Evolutionary conservation across 2,888 invertebrate genomes (phyloP).

Genomic region (Rugalucina vietnamica): DNA sequence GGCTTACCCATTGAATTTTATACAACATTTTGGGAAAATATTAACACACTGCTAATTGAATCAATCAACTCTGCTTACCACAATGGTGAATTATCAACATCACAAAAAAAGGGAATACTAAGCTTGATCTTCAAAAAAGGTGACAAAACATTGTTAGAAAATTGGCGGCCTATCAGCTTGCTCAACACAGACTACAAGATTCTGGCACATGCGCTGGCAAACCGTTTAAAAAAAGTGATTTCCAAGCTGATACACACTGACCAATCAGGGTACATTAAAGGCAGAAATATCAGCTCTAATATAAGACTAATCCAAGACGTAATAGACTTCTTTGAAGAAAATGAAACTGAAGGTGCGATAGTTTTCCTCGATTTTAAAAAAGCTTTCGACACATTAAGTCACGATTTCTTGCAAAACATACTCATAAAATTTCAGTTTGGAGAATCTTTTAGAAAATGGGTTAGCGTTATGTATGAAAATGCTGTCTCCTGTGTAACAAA

Average conservation of each 20-base stretch:
- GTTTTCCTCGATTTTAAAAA: constrained; percentile 22
- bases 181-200: constrained; percentile 26
- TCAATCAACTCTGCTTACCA: constrained; percentile 25
- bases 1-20: constrained; percentile 40
- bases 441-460: constrained; percentile 7
- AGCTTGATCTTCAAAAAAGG: background rate
- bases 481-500: background rate
- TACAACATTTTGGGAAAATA: constrained; percentile 23
- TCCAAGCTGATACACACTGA: background rate
- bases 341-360: constrained; percentile 10
- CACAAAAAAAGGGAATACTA: constrained; percentile 30
- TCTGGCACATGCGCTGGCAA: constrained; percentile 3
- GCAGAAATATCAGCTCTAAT: constrained; percentile 20
- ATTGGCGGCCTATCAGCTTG: constrained; percentile 27
- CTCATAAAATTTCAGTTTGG: constrained; percentile 19
- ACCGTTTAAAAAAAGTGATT: constrained; percentile 14
- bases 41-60: background rate
- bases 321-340: constrained; percentile 11
- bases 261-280: constrained; percentile 26
- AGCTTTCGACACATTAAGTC: constrained; percentile 23
- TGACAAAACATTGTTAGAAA: background rate
- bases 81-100: constrained; percentile 12
- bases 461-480: constrained; percentile 12
- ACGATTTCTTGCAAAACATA: background rate
- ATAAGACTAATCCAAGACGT: constrained; percentile 28